Evolutionary conservation across 1,140 invertebrate species (phyloP), one percentile per base, ranked within the genome.

Genomic region (Vanessa atalanta): DNA sequence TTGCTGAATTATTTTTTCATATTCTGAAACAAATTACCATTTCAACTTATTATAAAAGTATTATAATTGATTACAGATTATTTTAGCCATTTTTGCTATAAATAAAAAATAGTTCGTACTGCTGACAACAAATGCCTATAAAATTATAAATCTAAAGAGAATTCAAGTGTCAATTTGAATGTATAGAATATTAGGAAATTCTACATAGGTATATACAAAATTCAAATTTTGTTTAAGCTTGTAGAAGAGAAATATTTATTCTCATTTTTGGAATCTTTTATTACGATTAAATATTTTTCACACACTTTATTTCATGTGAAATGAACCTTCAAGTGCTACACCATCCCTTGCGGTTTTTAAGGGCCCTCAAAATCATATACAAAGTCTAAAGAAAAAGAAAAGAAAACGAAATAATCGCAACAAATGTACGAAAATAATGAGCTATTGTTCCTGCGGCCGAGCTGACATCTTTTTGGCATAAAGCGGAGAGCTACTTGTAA

Each of bases 381-480:
- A 76, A 65, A 68, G 72, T 75, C 63, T 80, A 83, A 86, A 83
- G 80, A 86, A 83, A 77, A 77, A 81, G 82, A 84, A 88, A 86
- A 83, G 83, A 89, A 86, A 86, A 78, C 81, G 79, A 74, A 87
- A 88, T 84, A 88, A 83, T 85, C 80, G 88, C 80, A 85, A 86
- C 88, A 88, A 89, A 88, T 84, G 83, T 86, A 86, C 84, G 83
- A 84, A 88, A 88, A 87, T 87, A 89, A 89, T 79, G 73, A 81
- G 69, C 79, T 70, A 86, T 89, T 89, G 86, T 90, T 81, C 57
- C 60, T 72, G 65, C 72, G 67, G 77, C 64, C 43, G 72, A 69
- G 76, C 85, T 85, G 83, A 91, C 89, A 91, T 91, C 89, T 91
- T 91, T 89, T 83, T 74, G 80, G 76, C 77, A 88, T 86, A 88